Evolutionary conservation across 1,140 invertebrate species (phyloP).

Genomic region (Maniola jurtina): DNA sequence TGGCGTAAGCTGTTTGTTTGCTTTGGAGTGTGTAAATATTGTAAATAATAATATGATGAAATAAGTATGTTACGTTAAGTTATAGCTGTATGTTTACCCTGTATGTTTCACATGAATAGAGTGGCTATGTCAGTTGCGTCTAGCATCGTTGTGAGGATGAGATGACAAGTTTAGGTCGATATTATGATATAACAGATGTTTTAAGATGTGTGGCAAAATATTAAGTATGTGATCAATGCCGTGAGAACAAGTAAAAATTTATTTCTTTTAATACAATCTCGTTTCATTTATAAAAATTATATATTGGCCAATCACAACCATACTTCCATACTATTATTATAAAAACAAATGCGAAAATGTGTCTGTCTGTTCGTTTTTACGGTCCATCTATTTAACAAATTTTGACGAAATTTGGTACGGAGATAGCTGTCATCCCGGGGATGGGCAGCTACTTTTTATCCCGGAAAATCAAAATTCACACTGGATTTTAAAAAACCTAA

Average conservation of each 20-base stretch:
- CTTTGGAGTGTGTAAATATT: constrained; percentile 42
- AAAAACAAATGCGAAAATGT: too few relatives aligned
- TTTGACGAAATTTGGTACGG: too few relatives aligned
- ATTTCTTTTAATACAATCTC: constrained; percentile 64
- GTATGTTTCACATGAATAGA: constrained; percentile 12
- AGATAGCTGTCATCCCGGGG: too few relatives aligned
- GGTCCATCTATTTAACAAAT: too few relatives aligned
- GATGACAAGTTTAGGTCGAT: constrained; percentile 21
- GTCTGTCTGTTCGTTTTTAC: too few relatives aligned
- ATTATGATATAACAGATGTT: constrained; percentile 9
- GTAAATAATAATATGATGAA: constrained; percentile 41
- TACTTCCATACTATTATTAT: too few relatives aligned
- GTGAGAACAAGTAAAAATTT: constrained; percentile 71
- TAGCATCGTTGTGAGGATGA: constrained; percentile 28
- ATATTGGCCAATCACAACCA: too few relatives aligned
- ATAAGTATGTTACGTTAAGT: neutral
- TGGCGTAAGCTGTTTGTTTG: neutral
- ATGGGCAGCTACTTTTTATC: too few relatives aligned
- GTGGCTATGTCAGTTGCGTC: constrained; percentile 18
- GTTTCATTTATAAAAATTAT: constrained; percentile 49
- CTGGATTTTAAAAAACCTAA: too few relatives aligned
- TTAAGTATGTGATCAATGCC: constrained; percentile 37
- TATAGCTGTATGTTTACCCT: neutral
- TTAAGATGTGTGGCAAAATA: constrained; percentile 17
- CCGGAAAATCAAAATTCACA: too few relatives aligned